Evolutionary conservation across 2,888 invertebrate genomes (phyloP), one percentile per base, ranked within the genome.

Genomic region (Nomada ferruginata): DNA sequence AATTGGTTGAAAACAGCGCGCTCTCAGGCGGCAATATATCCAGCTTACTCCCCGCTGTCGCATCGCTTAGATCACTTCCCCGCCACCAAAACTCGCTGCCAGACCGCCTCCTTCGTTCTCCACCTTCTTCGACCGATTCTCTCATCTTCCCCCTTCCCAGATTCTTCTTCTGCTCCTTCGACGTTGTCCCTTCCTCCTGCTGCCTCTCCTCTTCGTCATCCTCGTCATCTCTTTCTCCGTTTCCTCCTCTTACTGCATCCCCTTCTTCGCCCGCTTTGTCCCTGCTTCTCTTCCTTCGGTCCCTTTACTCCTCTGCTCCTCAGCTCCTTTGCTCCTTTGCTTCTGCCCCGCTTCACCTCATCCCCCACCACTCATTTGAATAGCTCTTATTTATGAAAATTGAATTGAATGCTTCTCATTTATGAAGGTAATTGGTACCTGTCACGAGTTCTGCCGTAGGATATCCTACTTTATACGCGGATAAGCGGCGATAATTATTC

Each of bases 1-100:
- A 93, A 93, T 93, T 93, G 92, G 92, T 93, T 92, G 92, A 93
- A 93, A 93, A 93, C 92, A 91, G 91, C 92, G 90, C 90, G 89
- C 91, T 92, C 92, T 92, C 91, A 90, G 89, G 87, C 90, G 90
- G 92, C 91, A 92, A 93, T 93, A 93, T 93, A 93, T 93, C 91
- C 92, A 92, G 92, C 93, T 93, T 93, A 93, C 92, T 93, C 92
- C 92, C 92, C 91, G 92, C 93, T 92, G 92, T 92, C 92, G 92
- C 92, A 91, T 92, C 92, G 92, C 91, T 93, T 92, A 92, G 92
- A 93, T 93, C 92, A 93, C 91, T 92, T 91, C 90, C 86, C 90
- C 90, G 89, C 90, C 90, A 90, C 90, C 89, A 89, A 91, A 91
- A 92, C 89, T 90, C 87, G 84, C 87, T 80, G 76, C 88, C 85